phyloP scores from a whole-genome alignment of 2,113 vertebrate species.

The Brachionichthys hirsutus region DNA sequence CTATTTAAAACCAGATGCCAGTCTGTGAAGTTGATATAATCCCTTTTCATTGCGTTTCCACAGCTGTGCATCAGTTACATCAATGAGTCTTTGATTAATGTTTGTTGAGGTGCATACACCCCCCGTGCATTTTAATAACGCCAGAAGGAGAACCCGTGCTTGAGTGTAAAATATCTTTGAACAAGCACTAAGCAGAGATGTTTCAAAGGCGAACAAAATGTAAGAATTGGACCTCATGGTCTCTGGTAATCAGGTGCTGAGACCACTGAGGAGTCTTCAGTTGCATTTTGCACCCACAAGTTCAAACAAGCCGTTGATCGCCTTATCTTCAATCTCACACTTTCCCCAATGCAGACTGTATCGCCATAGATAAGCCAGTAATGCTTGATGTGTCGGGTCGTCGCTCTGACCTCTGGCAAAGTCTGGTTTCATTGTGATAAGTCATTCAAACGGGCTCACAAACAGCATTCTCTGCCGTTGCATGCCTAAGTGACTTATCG shows the following conservation, averaged over 20 bases:
- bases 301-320: constrained; percentile 31
- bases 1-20: too few relatives aligned
- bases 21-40: too few relatives aligned
- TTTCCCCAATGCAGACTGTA: constrained; percentile 16
- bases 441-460: constrained; percentile 38
- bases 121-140: too few relatives aligned
- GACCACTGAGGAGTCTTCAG: constrained; percentile 5
- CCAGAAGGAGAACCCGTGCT: constrained; percentile 12
- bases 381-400: constrained; percentile 27
- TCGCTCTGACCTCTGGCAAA: constrained; percentile 34
- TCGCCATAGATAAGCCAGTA: constrained; percentile 42
- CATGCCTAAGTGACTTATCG: constrained; percentile 1
- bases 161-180: constrained; percentile 20
- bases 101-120: too few relatives aligned
- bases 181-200: constrained; percentile 11
- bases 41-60: too few relatives aligned
- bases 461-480: constrained; percentile 3
- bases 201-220: constrained; percentile 19
- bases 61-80: too few relatives aligned
- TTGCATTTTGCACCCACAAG: constrained; percentile 31
- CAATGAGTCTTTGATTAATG: too few relatives aligned
- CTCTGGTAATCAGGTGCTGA: constrained; percentile 7
- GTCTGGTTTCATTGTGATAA: constrained; percentile 40
- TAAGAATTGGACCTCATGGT: constrained; percentile 11
- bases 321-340: constrained; percentile 40